These are phyloP conservation scores for Armadillidium nasatum DNA, from an alignment of 1,140 invertebrate species.

Conservation along the genomic window DNA sequence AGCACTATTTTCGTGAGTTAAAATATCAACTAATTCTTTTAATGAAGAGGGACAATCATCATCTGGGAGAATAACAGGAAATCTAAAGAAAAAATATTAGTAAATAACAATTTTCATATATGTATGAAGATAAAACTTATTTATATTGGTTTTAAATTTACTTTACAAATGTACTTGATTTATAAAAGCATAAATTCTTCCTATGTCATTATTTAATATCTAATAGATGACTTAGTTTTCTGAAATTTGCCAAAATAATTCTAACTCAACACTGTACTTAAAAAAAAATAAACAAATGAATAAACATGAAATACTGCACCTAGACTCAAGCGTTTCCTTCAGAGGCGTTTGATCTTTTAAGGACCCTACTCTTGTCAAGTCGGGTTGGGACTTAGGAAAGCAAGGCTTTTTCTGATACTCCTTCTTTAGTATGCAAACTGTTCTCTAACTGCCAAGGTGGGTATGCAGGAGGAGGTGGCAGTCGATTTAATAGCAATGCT, in stretches of 20 bases:
- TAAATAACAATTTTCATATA: too few species aligned
- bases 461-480: neutral
- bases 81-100: neutral
- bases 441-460: neutral
- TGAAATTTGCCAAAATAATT: too few species aligned
- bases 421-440: neutral
- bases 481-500: neutral
- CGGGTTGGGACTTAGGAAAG: constrained; percentile 75
- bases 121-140: too few species aligned
- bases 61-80: constrained; percentile 38
- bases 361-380: constrained; percentile 52
- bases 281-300: too few species aligned
- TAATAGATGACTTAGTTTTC: too few species aligned
- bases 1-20: constrained; percentile 77
- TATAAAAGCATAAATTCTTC: too few species aligned
- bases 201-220: too few species aligned
- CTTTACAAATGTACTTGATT: too few species aligned
- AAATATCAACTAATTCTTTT: constrained; percentile 72
- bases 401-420: constrained; percentile 27
- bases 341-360: neutral
- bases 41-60: constrained; percentile 59
- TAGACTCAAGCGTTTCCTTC: neutral
- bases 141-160: too few species aligned
- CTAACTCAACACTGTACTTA: too few species aligned
- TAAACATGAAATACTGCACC: neutral